A percentile compares a stretch with the other conserved stretches of the same genome.
phyloP scores from a whole-genome alignment of 2,888 invertebrate genomes.

The Petrolisthes cinctipes region DNA sequence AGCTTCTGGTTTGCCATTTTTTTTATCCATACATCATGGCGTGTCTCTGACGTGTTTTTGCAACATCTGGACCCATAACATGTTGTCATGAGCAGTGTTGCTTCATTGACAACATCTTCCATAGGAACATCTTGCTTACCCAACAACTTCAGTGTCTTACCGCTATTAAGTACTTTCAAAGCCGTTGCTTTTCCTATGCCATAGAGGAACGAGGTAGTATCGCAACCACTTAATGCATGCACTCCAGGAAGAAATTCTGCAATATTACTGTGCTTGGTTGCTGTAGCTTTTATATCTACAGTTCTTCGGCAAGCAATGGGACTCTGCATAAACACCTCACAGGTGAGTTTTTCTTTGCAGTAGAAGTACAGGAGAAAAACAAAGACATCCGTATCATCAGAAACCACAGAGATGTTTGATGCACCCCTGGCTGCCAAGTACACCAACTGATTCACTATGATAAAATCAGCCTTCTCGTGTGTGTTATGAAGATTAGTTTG shows the following conservation, averaged over 20 bases:
- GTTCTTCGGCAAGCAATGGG: constrained; percentile 22
- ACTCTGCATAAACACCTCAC: constrained; percentile 30
- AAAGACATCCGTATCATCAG: constrained; percentile 37
- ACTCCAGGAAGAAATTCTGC: constrained; percentile 31
- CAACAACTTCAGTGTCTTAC: constrained; percentile 34
- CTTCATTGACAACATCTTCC: constrained; percentile 18
- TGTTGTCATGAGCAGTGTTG: constrained; percentile 28
- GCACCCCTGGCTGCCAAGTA: constrained; percentile 30
- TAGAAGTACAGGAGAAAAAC: constrained; percentile 34
- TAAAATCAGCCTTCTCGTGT: constrained; percentile 38
- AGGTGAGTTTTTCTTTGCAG: constrained; percentile 31
- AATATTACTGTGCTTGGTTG: constrained; percentile 19
- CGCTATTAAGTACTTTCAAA: constrained; percentile 17
- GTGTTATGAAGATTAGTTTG: constrained; percentile 1
- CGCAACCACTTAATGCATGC: constrained; percentile 26
- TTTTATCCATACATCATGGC: constrained; percentile 24
- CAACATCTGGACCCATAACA: constrained; percentile 25
- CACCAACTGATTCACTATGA: constrained; percentile 38
- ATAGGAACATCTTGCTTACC: constrained; percentile 18
- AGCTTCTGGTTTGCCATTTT: constrained; percentile 31
- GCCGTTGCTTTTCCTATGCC: constrained; percentile 26
- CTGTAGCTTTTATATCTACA: constrained; percentile 18
- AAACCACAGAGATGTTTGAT: constrained; percentile 30
- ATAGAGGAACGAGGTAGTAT: constrained; percentile 15
- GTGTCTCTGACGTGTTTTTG: constrained; percentile 17